Evolutionary conservation across 2,888 invertebrate genomes (phyloP), one percentile per base, ranked within the genome.

Genomic region (Trimorus sp.): DNA sequence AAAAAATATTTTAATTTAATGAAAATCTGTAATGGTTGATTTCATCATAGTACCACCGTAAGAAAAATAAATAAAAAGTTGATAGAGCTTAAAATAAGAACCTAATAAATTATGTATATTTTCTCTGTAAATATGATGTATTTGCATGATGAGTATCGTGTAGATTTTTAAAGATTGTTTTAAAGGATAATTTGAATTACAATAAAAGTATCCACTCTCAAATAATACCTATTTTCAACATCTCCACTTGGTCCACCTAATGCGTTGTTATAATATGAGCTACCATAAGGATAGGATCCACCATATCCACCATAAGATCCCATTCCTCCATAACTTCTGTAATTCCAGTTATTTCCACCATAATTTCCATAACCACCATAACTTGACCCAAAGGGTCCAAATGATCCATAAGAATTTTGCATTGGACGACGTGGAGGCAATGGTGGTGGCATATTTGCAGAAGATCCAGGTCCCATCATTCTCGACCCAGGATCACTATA

Each of bases 191-290:
- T n/a, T n/a, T n/a, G n/a, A 26, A 26, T 26, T 26, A 26, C n/a
- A 26, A 26, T 26, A 26, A 26, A 26, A 26, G 26, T 26, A 26
- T 26, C 26, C 4, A 26, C 26, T 26, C 4, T 4, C 1, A 26
- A 26, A 26, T 26, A 26, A 26, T 26, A 94, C 94, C 95, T 93
- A 91, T 93, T 94, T 92, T 95, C 95, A 78, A 94, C 92, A 88
- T 95, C 94, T 82, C 93, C 92, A 83, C 92, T 91, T 9, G 90
- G 88, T 40, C 88, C 87, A 38, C 88, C 87, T 79, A 88, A 89
- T 42, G 84, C 84, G 62, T 85, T 86, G 14, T 69, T 69, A 37
- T 75, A 80, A 54, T 75, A 85, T 16, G 86, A 85, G 79, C 80
- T 78, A 78, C 84, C 76, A 15, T 88, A 86, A 2, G 93, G 93